Conservation (phyloP, 1,140 invertebrate genomes). For the Battus philenor region DNA sequence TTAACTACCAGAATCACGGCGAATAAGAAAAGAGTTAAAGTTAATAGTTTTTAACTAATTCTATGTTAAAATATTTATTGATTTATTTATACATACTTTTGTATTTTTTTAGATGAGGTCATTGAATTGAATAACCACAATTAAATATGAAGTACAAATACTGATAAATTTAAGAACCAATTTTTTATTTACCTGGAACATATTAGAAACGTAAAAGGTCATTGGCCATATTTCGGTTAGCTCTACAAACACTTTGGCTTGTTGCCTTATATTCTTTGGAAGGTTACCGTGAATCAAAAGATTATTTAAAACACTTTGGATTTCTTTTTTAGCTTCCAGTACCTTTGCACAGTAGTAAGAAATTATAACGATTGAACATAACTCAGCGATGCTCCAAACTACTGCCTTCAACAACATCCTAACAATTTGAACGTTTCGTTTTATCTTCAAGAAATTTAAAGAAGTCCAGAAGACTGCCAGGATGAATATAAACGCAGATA, state of each 20-base stretch:
- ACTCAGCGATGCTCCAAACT: conserved; percentile 27
- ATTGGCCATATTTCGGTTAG: conserved; percentile 36
- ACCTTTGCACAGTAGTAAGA: conserved; percentile 36
- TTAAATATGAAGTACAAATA: conserved; percentile 38
- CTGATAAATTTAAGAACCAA: conserved; percentile 43
- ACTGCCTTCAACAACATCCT: conserved; percentile 20
- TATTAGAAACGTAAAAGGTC: conserved; percentile 31
- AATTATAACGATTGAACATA: conserved; percentile 31
- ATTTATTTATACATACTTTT: too few relatives aligned
- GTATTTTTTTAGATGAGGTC: too few relatives aligned
- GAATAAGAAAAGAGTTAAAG: too few relatives aligned
- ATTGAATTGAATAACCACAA: conserved; percentile 36
- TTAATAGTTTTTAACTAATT: too few relatives aligned
- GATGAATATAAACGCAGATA: conserved; percentile 35
- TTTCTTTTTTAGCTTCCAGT: conserved; percentile 25
- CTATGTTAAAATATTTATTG: too few relatives aligned
- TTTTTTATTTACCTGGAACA: conserved; percentile 40
- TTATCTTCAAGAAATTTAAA: conserved; percentile 29
- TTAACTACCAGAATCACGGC: too few relatives aligned
- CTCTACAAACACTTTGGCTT: conserved; percentile 44
- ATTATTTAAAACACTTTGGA: conserved; percentile 32
- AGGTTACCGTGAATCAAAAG: conserved; percentile 38
- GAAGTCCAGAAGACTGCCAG: conserved; percentile 35
- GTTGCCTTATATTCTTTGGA: conserved; percentile 26
- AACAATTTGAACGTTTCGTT: conserved; percentile 8